Evolutionary conservation across 2,113 vertebrate genomes (phyloP).

Genomic region (Siniperca chuatsi): DNA sequence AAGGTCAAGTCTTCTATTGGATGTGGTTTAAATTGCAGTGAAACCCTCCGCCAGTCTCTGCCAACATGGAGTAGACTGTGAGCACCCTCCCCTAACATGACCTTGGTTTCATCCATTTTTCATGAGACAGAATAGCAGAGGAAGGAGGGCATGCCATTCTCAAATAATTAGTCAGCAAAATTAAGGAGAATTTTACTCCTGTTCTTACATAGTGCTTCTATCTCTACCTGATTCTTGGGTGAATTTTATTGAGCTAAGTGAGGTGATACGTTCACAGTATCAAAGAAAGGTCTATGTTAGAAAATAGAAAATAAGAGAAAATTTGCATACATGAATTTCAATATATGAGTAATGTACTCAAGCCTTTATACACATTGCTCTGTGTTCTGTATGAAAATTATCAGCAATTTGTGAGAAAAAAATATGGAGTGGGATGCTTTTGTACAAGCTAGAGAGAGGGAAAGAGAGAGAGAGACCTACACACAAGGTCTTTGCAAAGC

Average conservation of each 20-base stretch:
- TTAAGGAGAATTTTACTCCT: conserved; percentile 28
- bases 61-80: conserved; percentile 38
- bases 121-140: conserved; percentile 59
- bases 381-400: conserved; percentile 44
- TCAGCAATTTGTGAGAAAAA: conserved; percentile 24
- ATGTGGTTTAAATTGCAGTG: conserved; percentile 51
- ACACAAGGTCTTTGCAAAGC: conserved; percentile 69
- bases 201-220: not conserved
- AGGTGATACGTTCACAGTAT: conserved; percentile 24
- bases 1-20: conserved; percentile 72
- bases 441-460: conserved; percentile 13
- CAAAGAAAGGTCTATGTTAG: conserved; percentile 29
- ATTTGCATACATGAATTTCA: conserved; percentile 49
- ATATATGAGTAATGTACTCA: conserved; percentile 25
- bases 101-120: conserved; percentile 76
- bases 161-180: conserved; percentile 69
- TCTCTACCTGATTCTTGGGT: conserved; percentile 8
- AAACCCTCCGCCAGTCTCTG: conserved; percentile 24
- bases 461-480: conserved; percentile 46
- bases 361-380: conserved; percentile 21
- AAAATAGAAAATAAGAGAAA: conserved; percentile 28
- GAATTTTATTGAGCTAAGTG: conserved; percentile 18
- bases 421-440: conserved; percentile 28
- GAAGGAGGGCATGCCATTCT: conserved; percentile 33
- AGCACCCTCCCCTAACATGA: conserved; percentile 58